Evolutionary conservation across 2,888 invertebrate genomes (phyloP).

Genomic region (Machimus atricapillus): DNA sequence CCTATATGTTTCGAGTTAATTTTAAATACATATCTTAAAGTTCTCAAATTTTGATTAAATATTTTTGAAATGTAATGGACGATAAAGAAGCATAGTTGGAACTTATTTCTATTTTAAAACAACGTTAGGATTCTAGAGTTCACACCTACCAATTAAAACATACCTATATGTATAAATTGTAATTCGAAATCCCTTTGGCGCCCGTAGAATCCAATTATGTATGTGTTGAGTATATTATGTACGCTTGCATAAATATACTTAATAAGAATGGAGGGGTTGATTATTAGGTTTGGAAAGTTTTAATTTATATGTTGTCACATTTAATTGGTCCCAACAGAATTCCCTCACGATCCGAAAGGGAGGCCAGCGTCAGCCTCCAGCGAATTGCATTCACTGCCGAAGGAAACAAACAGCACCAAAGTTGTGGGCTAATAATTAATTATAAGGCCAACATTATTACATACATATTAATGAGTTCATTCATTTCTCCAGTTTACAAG

Average conservation of each 20-base stretch:
- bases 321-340: background rate
- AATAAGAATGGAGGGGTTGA: background rate
- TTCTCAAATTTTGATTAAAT: too few relatives aligned
- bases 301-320: background rate
- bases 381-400: background rate
- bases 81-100: too few relatives aligned
- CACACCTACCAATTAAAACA: background rate
- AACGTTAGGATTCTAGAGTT: too few relatives aligned
- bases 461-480: constrained; percentile 38
- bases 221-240: background rate
- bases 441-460: constrained; percentile 5
- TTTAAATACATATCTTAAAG: too few relatives aligned
- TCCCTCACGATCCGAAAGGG: background rate
- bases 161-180: too few relatives aligned
- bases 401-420: background rate
- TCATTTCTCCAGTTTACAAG: constrained; percentile 35
- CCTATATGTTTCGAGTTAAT: too few relatives aligned
- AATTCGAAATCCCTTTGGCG: background rate
- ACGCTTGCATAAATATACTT: background rate
- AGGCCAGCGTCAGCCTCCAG: background rate
- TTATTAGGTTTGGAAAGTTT: background rate
- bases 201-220: background rate
- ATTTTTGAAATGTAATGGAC: too few relatives aligned
- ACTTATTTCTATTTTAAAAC: too few relatives aligned
- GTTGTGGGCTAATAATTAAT: constrained; percentile 13